Percentiles rank a stretch among this genome's conserved stretches.
phyloP scores from a whole-genome alignment of 2,888 invertebrate species.

The Cetonia aurata region DNA sequence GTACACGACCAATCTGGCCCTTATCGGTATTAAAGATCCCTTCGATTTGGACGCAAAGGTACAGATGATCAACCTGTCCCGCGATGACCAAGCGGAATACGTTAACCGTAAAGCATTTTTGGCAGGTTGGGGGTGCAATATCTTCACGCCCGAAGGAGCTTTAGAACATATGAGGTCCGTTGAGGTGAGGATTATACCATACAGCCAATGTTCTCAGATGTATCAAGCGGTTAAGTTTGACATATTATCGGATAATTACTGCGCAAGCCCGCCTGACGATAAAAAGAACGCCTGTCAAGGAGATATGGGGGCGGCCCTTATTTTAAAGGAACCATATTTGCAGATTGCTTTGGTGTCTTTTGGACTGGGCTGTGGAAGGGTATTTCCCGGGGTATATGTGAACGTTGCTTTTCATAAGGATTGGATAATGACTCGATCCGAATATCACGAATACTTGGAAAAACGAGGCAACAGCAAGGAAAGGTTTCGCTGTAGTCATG shows the following conservation, averaged over 20 bases:
- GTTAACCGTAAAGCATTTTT: background rate
- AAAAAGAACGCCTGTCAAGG: slow-evolving; percentile 16
- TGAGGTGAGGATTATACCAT: background rate
- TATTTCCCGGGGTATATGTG: slow-evolving; percentile 11
- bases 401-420: background rate
- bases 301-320: slow-evolving; percentile 15
- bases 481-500: no score
- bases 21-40: background rate
- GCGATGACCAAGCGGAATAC: no score
- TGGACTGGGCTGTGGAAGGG: slow-evolving; percentile 13
- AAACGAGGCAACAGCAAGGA: no score
- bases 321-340: background rate
- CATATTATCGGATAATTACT: background rate
- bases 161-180: background rate
- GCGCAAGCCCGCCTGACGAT: background rate
- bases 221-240: background rate
- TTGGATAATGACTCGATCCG: slow-evolving; percentile 9
- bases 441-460: no score
- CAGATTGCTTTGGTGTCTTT: slow-evolving; percentile 17
- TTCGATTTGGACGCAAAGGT: background rate
- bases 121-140: slow-evolving; percentile 12
- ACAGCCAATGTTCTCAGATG: background rate
- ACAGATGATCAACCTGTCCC: no score
- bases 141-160: background rate
- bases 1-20: slow-evolving; percentile 2